Percentiles rank a stretch among this genome's conserved stretches.
Evolutionary conservation across 2,888 invertebrate species (phyloP).

Genomic region (Desoria tigrina): DNA sequence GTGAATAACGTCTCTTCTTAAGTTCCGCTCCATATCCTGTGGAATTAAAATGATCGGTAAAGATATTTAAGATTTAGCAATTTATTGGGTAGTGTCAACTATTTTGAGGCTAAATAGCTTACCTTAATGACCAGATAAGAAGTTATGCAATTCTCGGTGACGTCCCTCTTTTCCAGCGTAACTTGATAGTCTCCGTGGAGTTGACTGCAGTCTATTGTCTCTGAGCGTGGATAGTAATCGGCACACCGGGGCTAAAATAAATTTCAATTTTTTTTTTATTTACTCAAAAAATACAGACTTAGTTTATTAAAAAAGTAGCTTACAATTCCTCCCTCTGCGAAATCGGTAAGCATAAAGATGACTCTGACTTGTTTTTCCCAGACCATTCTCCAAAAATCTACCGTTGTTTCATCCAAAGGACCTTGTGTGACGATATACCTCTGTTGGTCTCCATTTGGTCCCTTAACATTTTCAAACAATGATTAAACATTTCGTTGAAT

Average conservation of each 20-base stretch:
- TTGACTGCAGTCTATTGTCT: conserved; percentile 84
- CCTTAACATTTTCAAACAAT: conserved; percentile 62
- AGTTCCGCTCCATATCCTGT: conserved; percentile 74
- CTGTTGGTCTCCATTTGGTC: conserved; percentile 56
- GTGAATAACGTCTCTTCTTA: conserved; percentile 83
- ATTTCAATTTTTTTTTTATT: background rate
- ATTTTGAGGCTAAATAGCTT: too few relatives aligned
- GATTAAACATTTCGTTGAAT: conserved; percentile 10
- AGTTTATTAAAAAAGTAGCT: conserved; percentile 55
- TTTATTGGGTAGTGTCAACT: too few relatives aligned
- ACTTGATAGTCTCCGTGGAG: conserved; percentile 86
- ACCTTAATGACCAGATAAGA: conserved; percentile 80
- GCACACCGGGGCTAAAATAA: conserved; percentile 76
- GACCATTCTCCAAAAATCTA: conserved; percentile 92
- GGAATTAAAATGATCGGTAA: too few relatives aligned
- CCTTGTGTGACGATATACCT: conserved; percentile 88
- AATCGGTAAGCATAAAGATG: conserved; percentile 85
- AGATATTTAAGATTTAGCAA: conserved; percentile 10
- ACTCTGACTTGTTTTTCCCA: conserved; percentile 91
- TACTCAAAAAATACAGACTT: background rate
- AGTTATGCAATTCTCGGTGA: conserved; percentile 86
- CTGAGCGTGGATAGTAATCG: conserved; percentile 87
- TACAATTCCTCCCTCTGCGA: conserved; percentile 84
- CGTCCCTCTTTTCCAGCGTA: conserved; percentile 82
- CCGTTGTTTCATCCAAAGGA: conserved; percentile 77